A percentile compares a stretch with the other conserved stretches of the same genome.
These are phyloP conservation scores for Siniperca chuatsi DNA, from an alignment of 2,113 vertebrate genomes.

Conservation along the genomic window DNA sequence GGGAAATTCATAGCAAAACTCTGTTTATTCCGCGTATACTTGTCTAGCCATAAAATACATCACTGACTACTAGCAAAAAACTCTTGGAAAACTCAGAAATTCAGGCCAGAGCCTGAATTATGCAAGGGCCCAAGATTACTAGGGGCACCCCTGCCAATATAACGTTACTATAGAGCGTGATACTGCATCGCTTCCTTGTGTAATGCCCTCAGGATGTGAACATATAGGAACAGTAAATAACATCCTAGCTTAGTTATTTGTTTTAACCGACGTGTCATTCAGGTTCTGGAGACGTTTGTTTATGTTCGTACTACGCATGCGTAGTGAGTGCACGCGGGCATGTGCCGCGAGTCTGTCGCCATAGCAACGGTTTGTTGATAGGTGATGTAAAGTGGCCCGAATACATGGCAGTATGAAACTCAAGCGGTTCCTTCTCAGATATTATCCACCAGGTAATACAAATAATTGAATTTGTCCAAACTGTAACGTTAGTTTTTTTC, in stretches of 20 bases:
- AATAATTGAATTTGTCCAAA: too few relatives aligned
- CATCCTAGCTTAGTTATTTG: neutral
- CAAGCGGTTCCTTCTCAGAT: slow-evolving; percentile 90
- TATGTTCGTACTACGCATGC: slow-evolving; percentile 62
- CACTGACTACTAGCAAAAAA: neutral
- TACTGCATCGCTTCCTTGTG: neutral
- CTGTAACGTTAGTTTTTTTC: neutral
- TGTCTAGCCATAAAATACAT: neutral
- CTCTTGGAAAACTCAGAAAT: neutral
- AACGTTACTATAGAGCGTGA: too few relatives aligned
- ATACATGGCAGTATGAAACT: slow-evolving; percentile 83
- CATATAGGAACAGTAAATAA: neutral
- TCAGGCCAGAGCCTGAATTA: neutral
- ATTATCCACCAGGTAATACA: slow-evolving; percentile 93
- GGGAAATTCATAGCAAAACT: neutral
- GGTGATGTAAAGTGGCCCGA: neutral
- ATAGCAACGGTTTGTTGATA: slow-evolving; percentile 76
- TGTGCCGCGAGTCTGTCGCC: slow-evolving; percentile 52
- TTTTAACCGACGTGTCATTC: neutral
- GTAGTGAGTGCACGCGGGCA: neutral
- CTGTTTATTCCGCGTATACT: neutral
- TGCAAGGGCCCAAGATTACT: too few relatives aligned
- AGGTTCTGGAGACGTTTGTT: neutral
- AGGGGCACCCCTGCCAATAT: too few relatives aligned
- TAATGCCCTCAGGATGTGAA: neutral